Evolutionary conservation across 2,113 vertebrate genomes (phyloP).

Genomic region (Kryptolebias marmoratus): DNA sequence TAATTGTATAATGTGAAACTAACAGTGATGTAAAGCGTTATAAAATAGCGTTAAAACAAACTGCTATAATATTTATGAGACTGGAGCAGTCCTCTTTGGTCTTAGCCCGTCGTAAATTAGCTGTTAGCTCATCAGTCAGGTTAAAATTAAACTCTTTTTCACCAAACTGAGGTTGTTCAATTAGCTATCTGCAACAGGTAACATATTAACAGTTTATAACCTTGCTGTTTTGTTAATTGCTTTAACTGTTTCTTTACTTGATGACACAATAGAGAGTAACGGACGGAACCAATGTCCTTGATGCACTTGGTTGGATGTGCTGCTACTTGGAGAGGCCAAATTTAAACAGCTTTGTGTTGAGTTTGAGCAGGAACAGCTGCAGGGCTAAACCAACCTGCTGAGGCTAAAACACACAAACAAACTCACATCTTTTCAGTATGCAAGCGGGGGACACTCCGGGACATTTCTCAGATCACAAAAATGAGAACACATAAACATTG

Average conservation of each 20-base stretch:
- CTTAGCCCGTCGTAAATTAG: no score
- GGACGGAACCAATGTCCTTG: slow-evolving; percentile 26
- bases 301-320: slow-evolving; percentile 42
- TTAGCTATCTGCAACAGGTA: no score
- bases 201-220: no score
- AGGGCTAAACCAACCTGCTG: slow-evolving; percentile 70
- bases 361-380: slow-evolving; percentile 78
- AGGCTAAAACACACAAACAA: slow-evolving; percentile 81
- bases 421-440: slow-evolving; percentile 62
- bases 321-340: slow-evolving; percentile 58
- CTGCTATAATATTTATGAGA: no score
- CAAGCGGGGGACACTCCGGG: slow-evolving; percentile 72
- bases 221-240: no score
- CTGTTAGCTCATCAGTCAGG: no score
- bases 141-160: no score
- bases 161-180: no score
- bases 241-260: slow-evolving; percentile 40
- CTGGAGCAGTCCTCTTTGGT: no score
- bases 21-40: no score
- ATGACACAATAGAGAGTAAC: slow-evolving; percentile 7
- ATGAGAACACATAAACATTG: slow-evolving; percentile 76
- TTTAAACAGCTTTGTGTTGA: slow-evolving; percentile 60
- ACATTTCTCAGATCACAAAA: slow-evolving; percentile 60
- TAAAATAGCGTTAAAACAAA: no score
- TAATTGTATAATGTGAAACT: no score